Evolutionary conservation across 2,113 vertebrate genomes (phyloP), one percentile per base, ranked within the genome.

Genomic region (Riparia riparia): DNA sequence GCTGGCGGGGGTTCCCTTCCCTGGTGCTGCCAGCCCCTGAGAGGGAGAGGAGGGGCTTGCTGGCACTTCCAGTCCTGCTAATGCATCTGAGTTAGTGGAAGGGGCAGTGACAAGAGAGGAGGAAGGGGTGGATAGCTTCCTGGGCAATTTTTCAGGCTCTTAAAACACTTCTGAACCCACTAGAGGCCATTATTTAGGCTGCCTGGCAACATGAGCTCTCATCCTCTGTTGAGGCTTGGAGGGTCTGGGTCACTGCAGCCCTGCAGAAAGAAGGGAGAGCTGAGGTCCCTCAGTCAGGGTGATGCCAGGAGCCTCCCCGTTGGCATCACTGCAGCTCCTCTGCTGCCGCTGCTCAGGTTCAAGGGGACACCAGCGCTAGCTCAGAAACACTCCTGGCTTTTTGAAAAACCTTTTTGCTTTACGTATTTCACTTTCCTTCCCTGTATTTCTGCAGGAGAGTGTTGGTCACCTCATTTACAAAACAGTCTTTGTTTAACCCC

Each of bases 21-120:
- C 92, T 14, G 10, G 69, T 95, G 77, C 78, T 63, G 85, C 25
- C 57, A 88, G 29, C 13, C 89, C 90, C 71, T 12, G 4, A 85
- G 5, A 89, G 85, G 88, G 93, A 97, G 77, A 93, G 85, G 95
- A 97, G 82, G 93, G 41, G n/a, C 71, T 96, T 92, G 63, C 78
- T 90, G 89, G 63, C 37, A 82, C 32, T 96, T 95, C 79, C 57
- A 95, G 71, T 58, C 57, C 45, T 0, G 4, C 10, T 81, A 95
- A 89, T 83, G 28, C 32, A 42, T 95, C 80, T 93, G 54, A 77
- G 58, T 84, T 83, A 86, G 93, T 25, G 49, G 68, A 39, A 65
- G 28, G 42, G 57, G 41, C 86, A 76, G 82, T 26, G 14, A 41
- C 54, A 77, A 32, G 21, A 12, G 26, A 84, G 63, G 24, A 83